phyloP scores from a whole-genome alignment of 1,140 invertebrate species.

The Sesamia nonagrioides region DNA sequence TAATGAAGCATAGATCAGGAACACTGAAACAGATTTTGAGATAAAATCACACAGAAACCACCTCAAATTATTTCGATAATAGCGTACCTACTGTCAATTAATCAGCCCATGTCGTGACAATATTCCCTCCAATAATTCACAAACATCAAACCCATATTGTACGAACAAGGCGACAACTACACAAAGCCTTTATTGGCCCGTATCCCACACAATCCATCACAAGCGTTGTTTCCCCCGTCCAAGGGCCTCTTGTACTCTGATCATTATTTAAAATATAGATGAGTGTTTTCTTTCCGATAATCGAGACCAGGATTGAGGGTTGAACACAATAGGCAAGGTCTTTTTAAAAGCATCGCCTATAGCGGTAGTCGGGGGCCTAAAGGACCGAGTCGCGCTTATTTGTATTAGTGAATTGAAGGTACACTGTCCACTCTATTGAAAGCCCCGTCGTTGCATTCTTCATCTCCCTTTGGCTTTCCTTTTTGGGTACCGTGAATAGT shows the following conservation, averaged over 20 bases:
- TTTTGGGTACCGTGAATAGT: conserved; percentile 30
- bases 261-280: conserved; percentile 87
- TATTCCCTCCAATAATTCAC: conserved; percentile 42
- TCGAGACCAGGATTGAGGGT: conserved; percentile 85
- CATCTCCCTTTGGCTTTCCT: conserved; percentile 20
- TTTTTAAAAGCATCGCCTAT: conserved; percentile 77
- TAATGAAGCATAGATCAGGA: not conserved
- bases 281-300: conserved; percentile 87
- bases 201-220: conserved; percentile 78
- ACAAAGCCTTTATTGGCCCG: conserved; percentile 73
- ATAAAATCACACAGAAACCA: not conserved
- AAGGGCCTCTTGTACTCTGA: conserved; percentile 71
- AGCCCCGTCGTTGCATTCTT: conserved; percentile 57
- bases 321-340: conserved; percentile 75
- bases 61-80: not conserved
- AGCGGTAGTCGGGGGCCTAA: conserved; percentile 65
- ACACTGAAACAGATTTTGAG: not conserved
- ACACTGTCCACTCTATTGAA: conserved; percentile 79
- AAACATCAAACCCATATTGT: conserved; percentile 40
- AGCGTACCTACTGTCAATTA: not conserved
- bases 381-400: conserved; percentile 78
- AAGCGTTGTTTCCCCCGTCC: conserved; percentile 73
- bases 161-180: conserved; percentile 65
- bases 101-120: conserved; percentile 16
- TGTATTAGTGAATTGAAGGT: conserved; percentile 87